Conservation (phyloP, 2,797 vertebrate species). For the Clamator glandarius region DNA sequence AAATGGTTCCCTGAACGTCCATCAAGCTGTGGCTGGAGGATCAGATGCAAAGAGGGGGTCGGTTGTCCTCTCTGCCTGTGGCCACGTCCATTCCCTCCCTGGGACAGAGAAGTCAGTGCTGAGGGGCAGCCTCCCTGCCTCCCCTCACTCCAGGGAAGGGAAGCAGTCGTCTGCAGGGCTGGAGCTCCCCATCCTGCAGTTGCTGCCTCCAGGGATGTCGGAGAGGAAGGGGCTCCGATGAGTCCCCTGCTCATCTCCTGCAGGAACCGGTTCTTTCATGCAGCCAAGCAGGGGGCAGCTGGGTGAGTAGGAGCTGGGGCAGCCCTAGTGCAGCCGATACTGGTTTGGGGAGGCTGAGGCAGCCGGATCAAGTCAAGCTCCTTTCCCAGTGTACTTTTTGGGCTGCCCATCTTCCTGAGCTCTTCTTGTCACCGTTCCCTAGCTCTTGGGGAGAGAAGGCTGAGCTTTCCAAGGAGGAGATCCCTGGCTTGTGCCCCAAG, state of each 20-base stretch:
- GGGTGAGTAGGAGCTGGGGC: fast-evolving
- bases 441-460: too few species aligned
- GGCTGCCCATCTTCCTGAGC: neutral
- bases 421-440: fast-evolving
- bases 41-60: fast-evolving
- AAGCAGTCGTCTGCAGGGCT: too few species aligned
- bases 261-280: fast-evolving
- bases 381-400: fast-evolving
- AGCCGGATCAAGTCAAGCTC: neutral
- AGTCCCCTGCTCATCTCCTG: too few species aligned
- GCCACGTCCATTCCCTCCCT: neutral
- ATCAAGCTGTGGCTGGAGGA: fast-evolving
- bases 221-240: neutral
- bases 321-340: neutral
- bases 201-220: fast-evolving
- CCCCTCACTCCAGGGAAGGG: neutral
- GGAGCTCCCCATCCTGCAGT: neutral
- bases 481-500: neutral
- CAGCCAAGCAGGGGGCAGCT: fast-evolving
- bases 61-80: neutral
- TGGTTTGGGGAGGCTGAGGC: fast-evolving
- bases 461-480: neutral
- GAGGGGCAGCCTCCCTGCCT: too few species aligned
- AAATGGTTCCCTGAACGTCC: neutral
- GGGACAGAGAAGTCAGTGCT: fast-evolving